Percentiles rank a stretch among this genome's conserved stretches.
Evolutionary conservation across 1,140 invertebrate species (phyloP).

Genomic region (Tetragonula clypearis): DNA sequence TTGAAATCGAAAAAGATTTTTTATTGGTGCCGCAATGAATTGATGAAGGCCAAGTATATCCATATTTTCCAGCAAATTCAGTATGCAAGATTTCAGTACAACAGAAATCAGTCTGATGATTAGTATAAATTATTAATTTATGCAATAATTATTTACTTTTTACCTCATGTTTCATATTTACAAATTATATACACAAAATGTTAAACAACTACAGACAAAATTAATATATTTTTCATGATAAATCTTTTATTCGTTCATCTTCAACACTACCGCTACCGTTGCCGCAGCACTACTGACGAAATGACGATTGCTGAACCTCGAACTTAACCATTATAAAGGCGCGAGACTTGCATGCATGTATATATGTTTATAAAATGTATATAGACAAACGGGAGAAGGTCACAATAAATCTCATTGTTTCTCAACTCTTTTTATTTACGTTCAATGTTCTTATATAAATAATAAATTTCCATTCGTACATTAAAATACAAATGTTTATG

Average conservation of each 20-base stretch:
- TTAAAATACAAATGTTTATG: too few relatives aligned
- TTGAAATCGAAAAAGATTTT: constrained; percentile 76
- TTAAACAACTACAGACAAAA: neutral
- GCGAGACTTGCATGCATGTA: too few relatives aligned
- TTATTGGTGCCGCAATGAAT: constrained; percentile 74
- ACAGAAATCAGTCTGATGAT: neutral
- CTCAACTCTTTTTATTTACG: too few relatives aligned
- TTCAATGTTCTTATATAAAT: too few relatives aligned
- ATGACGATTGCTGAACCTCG: neutral
- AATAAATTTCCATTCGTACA: too few relatives aligned
- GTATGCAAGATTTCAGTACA: neutral
- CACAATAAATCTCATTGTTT: too few relatives aligned
- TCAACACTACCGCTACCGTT: neutral
- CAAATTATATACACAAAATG: neutral
- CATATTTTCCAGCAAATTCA: constrained; percentile 61
- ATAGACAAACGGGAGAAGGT: too few relatives aligned
- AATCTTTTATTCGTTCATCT: neutral
- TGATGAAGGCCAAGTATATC: constrained; percentile 74
- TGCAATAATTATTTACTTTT: neutral
- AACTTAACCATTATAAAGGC: neutral
- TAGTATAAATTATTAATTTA: neutral
- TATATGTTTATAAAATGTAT: too few relatives aligned
- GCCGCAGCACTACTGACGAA: constrained; percentile 11
- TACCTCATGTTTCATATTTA: neutral
- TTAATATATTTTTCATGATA: neutral